phyloP scores from a whole-genome alignment of 2,113 vertebrate species.

The Brienomyrus longianalis region DNA sequence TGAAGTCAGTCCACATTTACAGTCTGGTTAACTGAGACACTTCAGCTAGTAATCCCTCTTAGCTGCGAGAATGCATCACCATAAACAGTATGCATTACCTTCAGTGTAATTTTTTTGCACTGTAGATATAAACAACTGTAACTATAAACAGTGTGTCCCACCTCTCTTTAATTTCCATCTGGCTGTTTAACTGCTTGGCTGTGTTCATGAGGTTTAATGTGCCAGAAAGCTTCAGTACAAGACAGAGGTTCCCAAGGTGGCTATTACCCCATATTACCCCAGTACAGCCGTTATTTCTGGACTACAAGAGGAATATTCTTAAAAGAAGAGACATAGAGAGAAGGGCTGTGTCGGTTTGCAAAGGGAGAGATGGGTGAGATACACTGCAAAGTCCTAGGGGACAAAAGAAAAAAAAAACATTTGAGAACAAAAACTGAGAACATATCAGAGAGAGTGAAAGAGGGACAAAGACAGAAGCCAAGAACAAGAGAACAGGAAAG shows the following conservation, averaged over 20 bases:
- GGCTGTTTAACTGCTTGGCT: neutral
- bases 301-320: constrained; percentile 1
- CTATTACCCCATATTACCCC: neutral
- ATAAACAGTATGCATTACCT: neutral
- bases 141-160: neutral
- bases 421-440: neutral
- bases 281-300: constrained; percentile 1
- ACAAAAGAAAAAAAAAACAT: neutral
- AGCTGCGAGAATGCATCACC: neutral
- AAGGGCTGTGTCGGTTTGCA: neutral
- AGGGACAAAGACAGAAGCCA: neutral
- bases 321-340: neutral
- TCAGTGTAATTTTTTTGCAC: neutral
- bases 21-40: neutral
- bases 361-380: neutral
- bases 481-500: neutral
- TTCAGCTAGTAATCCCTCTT: neutral
- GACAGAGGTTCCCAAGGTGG: neutral
- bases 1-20: neutral
- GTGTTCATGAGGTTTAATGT: neutral
- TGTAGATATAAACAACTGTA: neutral
- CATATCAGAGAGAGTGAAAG: neutral
- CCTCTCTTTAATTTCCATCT: neutral
- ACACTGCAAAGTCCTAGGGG: neutral
- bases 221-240: neutral